Conservation (phyloP, 2,113 vertebrate genomes). For the Promerops cafer region DNA sequence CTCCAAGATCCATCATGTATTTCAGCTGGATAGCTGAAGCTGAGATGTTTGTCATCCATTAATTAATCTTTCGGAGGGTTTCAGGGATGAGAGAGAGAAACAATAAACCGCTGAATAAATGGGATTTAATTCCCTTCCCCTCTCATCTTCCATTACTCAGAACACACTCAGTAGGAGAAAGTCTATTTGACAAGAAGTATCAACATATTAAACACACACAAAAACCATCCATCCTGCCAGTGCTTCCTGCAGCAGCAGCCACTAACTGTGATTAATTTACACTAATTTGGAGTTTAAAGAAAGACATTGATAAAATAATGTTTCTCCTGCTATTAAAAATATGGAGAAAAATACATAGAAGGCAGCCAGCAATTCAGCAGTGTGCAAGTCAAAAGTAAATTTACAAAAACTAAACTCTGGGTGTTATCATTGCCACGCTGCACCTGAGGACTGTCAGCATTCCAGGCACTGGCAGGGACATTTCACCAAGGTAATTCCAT, state of each 20-base stretch:
- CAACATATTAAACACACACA: constrained; percentile 16
- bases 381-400: background rate
- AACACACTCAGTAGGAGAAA: background rate
- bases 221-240: background rate
- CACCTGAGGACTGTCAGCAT: background rate
- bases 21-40: background rate
- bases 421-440: fast-evolving
- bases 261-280: constrained; percentile 1
- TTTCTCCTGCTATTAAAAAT: background rate
- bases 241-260: background rate
- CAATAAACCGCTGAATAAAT: constrained; percentile 10
- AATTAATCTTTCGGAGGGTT: constrained; percentile 9
- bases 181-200: background rate
- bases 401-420: background rate
- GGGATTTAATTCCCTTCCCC: constrained; percentile 12
- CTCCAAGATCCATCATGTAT: background rate
- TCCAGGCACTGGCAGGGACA: background rate
- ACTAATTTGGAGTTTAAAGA: background rate
- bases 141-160: constrained; percentile 16
- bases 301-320: background rate
- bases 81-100: constrained; percentile 10
- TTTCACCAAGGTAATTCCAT: background rate
- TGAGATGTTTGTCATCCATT: background rate
- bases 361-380: background rate
- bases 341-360: background rate